These are phyloP conservation scores for Lordiphosa mommai DNA, from an alignment of 1,140 invertebrate species.

Conservation along the genomic window DNA sequence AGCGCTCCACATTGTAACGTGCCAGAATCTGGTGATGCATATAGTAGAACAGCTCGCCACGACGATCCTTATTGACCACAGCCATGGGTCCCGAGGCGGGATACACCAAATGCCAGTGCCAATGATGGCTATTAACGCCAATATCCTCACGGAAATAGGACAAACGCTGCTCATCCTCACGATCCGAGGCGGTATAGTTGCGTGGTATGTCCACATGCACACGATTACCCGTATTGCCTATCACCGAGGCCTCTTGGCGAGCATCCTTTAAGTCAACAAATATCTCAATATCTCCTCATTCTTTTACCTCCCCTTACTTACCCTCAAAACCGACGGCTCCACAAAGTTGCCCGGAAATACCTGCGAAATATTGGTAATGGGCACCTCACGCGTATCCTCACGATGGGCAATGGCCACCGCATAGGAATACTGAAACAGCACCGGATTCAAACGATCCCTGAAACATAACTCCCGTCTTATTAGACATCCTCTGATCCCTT, in stretches of 20 bases:
- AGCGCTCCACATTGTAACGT: constrained; percentile 83
- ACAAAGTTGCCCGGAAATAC: constrained; percentile 82
- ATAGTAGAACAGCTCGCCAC: constrained; percentile 87
- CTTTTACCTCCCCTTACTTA: background rate
- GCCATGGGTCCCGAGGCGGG: constrained; percentile 80
- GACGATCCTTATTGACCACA: constrained; percentile 83
- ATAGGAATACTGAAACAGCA: constrained; percentile 79
- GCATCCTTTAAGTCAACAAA: constrained; percentile 60
- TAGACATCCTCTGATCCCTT: no score
- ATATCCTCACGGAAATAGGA: constrained; percentile 83
- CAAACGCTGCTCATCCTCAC: constrained; percentile 84
- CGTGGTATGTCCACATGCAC: constrained; percentile 82
- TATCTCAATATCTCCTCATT: no score
- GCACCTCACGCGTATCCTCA: constrained; percentile 80
- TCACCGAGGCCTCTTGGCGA: constrained; percentile 80
- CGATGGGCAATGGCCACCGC: constrained; percentile 80
- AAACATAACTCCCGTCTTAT: background rate
- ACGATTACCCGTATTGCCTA: constrained; percentile 48
- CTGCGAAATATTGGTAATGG: constrained; percentile 81
- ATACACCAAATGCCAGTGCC: constrained; percentile 88
- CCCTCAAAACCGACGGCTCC: constrained; percentile 80
- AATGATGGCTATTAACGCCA: constrained; percentile 86
- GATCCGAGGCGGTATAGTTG: constrained; percentile 85
- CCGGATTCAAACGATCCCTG: constrained; percentile 80
- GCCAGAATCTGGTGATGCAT: constrained; percentile 86